Evolutionary conservation across 2,113 vertebrate species (phyloP).

Genomic region (Cacatua alba): DNA sequence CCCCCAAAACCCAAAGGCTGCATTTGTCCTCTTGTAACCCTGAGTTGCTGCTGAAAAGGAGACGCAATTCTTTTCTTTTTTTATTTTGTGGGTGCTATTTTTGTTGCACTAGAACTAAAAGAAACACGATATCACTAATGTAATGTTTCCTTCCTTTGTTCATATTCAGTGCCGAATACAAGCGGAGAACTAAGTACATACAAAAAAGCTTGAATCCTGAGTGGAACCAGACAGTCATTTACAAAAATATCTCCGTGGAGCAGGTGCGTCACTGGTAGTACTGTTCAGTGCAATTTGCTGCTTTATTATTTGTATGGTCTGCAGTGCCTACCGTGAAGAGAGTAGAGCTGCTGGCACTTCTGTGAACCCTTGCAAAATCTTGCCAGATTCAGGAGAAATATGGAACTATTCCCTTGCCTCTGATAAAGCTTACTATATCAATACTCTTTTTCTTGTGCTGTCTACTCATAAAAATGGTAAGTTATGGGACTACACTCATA

Average conservation of each 20-base stretch:
- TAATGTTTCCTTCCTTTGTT: constrained; percentile 60
- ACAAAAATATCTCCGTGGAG: constrained; percentile 96
- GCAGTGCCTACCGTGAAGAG: neutral
- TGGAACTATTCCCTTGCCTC: neutral
- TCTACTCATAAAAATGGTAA: neutral
- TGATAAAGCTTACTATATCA: neutral
- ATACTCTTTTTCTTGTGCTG: neutral
- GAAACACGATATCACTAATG: neutral
- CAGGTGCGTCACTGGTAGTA: constrained; percentile 81
- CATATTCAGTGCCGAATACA: constrained; percentile 91
- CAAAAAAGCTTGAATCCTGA: constrained; percentile 97
- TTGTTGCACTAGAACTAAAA: neutral
- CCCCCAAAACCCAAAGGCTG: neutral
- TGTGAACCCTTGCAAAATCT: neutral
- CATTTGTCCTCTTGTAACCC: neutral
- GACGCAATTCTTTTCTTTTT: neutral
- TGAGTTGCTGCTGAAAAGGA: neutral
- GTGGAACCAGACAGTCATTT: constrained; percentile 99
- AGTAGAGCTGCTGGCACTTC: neutral
- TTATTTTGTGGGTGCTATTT: neutral
- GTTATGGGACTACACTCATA: neutral
- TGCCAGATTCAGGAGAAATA: neutral
- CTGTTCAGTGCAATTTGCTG: neutral
- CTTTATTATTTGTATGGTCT: neutral
- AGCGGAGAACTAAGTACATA: constrained; percentile 91